Evolutionary conservation across 2,888 invertebrate genomes (phyloP).

Genomic region (Ectemnius cavifrons): DNA sequence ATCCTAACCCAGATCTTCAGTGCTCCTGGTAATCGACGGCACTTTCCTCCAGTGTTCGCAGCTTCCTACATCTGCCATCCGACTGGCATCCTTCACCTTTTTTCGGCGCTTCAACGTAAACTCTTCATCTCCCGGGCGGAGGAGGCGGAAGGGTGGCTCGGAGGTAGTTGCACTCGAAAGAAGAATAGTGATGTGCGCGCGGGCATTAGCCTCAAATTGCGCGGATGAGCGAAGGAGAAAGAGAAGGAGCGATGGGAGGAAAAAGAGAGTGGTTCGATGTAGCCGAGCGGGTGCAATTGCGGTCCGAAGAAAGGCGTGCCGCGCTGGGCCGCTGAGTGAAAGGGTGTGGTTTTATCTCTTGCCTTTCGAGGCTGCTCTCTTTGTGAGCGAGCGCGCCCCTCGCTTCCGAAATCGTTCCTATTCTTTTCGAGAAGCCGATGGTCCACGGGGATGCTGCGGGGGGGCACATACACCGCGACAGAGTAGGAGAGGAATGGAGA

Average conservation of each 20-base stretch:
- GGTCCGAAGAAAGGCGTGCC: slow-evolving; percentile 44
- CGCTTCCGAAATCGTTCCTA: slow-evolving; percentile 52
- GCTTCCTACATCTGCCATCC: slow-evolving; percentile 10
- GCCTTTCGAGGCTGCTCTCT: slow-evolving; percentile 28
- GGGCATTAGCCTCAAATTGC: slow-evolving; percentile 59
- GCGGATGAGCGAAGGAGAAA: slow-evolving; percentile 32
- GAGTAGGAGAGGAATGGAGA: too few relatives aligned
- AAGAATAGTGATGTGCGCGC: slow-evolving; percentile 30
- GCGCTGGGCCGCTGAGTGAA: slow-evolving; percentile 25
- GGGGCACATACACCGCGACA: too few relatives aligned
- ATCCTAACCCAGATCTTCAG: slow-evolving; percentile 19
- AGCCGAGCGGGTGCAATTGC: slow-evolving; percentile 46
- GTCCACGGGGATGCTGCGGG: not conserved
- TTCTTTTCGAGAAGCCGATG: slow-evolving; percentile 48
- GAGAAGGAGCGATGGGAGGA: too few relatives aligned
- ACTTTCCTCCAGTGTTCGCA: not conserved
- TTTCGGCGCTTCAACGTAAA: slow-evolving; percentile 14
- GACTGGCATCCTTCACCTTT: not conserved
- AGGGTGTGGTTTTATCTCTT: slow-evolving; percentile 52
- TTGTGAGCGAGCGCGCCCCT: slow-evolving; percentile 40
- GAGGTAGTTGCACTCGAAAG: slow-evolving; percentile 35
- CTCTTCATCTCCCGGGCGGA: slow-evolving; percentile 15
- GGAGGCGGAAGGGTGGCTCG: slow-evolving; percentile 21
- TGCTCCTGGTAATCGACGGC: slow-evolving; percentile 30
- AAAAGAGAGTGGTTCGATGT: not conserved